phyloP scores from a whole-genome alignment of 2,888 invertebrate species.

The Nudaria mundana region DNA sequence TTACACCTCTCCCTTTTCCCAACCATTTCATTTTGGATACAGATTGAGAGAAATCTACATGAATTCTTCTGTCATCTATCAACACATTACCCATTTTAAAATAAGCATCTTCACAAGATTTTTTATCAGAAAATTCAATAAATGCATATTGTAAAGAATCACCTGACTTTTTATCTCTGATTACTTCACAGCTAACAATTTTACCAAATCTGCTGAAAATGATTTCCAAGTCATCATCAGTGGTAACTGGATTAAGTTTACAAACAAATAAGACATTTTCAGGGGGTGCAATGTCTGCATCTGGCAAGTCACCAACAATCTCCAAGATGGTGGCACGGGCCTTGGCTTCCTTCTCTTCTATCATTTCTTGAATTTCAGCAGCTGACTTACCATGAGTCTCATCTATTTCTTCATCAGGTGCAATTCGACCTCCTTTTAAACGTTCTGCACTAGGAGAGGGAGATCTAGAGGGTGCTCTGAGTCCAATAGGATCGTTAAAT shows the following conservation, averaged over 20 bases:
- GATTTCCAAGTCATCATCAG: constrained; percentile 97
- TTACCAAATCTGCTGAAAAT: constrained; percentile 98
- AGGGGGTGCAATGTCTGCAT: constrained; percentile 98
- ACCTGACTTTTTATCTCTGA: constrained; percentile 94
- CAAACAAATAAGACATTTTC: constrained; percentile 99
- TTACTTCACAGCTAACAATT: constrained; percentile 97
- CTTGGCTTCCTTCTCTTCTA: constrained; percentile 95
- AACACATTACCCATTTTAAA: constrained; percentile 99
- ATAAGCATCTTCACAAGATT: constrained; percentile 98
- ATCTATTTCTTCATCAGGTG: constrained; percentile 96
- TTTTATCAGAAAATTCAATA: constrained; percentile 96
- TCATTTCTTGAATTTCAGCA: constrained; percentile 92
- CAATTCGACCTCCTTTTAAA: constrained; percentile 91
- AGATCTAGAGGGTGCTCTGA: constrained; percentile 90
- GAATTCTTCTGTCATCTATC: constrained; percentile 98
- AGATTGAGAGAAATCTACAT: constrained; percentile 99
- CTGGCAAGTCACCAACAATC: constrained; percentile 98
- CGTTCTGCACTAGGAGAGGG: constrained; percentile 94
- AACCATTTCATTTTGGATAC: constrained; percentile 96
- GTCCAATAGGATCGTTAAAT: constrained; percentile 91
- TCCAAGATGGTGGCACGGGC: constrained; percentile 98
- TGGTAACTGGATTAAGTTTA: constrained; percentile 98
- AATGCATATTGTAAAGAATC: constrained; percentile 99
- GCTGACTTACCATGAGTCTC: constrained; percentile 92
- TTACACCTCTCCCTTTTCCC: constrained; percentile 92